phyloP scores from a whole-genome alignment of 2,113 vertebrate species.

The Rhynchomys soricoides region DNA sequence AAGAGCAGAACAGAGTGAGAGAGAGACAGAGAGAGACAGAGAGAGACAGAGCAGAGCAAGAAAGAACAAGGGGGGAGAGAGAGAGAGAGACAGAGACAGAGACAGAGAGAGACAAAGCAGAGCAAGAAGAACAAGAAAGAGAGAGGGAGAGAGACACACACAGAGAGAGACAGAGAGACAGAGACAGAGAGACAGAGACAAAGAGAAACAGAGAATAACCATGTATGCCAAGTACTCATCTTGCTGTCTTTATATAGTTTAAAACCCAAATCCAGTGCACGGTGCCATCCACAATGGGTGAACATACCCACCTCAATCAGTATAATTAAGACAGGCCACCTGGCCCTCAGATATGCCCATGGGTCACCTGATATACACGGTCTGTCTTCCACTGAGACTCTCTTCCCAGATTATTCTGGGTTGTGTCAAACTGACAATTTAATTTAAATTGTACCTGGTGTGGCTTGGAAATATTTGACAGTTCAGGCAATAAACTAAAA shows the following conservation, averaged over 20 bases:
- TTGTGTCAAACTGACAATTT: neutral
- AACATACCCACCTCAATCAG: too few species aligned
- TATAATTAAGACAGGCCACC: neutral
- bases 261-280: neutral
- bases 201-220: neutral
- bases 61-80: too few species aligned
- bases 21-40: too few species aligned
- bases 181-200: neutral
- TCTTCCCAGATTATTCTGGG: neutral
- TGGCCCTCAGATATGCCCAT: neutral
- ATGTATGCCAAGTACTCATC: neutral
- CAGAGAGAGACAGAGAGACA: neutral
- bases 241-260: neutral
- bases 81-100: rapidly evolving
- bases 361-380: neutral
- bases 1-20: neutral
- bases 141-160: neutral
- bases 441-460: neutral
- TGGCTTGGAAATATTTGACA: neutral
- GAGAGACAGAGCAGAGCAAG: neutral
- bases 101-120: too few species aligned
- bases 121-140: too few species aligned
- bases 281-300: neutral
- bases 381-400: neutral
- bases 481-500: neutral